Conservation (phyloP, 92 coral and sea anemone species). For the Siderastrea radians region DNA sequence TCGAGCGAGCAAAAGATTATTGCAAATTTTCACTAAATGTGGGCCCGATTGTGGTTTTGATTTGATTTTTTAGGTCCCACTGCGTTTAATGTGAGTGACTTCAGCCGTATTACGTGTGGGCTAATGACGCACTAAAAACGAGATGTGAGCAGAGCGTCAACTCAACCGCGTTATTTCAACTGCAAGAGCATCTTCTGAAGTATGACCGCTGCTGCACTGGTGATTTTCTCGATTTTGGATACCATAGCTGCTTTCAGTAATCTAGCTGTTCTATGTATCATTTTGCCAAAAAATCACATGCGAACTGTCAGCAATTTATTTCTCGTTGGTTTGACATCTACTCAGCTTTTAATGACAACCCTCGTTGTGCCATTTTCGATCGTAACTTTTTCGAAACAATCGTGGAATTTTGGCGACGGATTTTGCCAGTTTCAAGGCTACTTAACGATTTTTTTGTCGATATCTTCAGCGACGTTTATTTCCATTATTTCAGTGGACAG, state of each 20-base stretch:
- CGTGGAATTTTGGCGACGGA: conserved; percentile 74
- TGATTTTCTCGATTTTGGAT: conserved; percentile 67
- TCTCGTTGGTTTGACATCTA: conserved; percentile 73
- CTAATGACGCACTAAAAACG: conserved; percentile 9
- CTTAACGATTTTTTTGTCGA: conserved; percentile 65
- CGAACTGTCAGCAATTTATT: conserved; percentile 87
- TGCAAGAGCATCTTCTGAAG: not conserved
- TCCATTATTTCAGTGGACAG: conserved; percentile 86
- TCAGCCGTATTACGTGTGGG: not conserved
- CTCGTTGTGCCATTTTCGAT: conserved; percentile 82
- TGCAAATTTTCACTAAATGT: not conserved
- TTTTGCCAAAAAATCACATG: conserved; percentile 59
- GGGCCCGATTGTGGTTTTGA: not conserved
- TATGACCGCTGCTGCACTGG: conserved; percentile 47
- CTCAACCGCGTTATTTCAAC: not conserved
- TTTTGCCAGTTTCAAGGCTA: conserved; percentile 84
- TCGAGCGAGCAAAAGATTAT: not conserved
- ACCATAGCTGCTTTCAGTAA: conserved; percentile 72
- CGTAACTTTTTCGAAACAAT: conserved; percentile 67
- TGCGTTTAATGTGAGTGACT: not conserved
- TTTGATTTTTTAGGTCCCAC: not conserved
- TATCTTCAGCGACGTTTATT: conserved; percentile 78
- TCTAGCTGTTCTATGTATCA: conserved; percentile 57
- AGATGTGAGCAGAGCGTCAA: not conserved
- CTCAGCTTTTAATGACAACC: conserved; percentile 70